These are phyloP conservation scores for Channallabes apus DNA, from an alignment of 2,797 vertebrate genomes.

Conservation along the genomic window DNA sequence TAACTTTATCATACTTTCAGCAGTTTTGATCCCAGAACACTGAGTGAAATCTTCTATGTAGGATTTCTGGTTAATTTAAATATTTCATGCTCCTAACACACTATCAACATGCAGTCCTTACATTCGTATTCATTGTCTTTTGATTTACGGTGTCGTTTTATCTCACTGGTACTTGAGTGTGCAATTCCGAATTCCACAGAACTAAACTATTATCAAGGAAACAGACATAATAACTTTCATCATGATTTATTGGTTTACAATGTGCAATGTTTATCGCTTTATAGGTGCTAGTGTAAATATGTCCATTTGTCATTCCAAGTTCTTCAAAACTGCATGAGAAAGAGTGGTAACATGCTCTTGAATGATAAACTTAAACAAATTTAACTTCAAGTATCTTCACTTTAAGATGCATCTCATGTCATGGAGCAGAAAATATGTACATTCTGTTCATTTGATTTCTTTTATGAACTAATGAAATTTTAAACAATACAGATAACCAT, in stretches of 20 bases:
- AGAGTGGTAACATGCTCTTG: background rate
- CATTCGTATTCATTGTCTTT: background rate
- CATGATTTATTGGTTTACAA: slow-evolving; percentile 2
- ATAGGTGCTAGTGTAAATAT: background rate
- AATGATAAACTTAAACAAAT: background rate
- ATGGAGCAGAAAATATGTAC: background rate
- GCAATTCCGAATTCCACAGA: background rate
- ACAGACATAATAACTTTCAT: background rate
- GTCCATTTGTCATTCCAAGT: background rate
- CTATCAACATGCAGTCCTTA: background rate
- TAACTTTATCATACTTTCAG: background rate
- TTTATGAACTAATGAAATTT: background rate
- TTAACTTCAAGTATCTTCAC: background rate
- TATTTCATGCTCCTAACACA: background rate
- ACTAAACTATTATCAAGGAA: background rate
- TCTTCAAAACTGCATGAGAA: background rate
- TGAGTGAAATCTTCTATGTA: background rate
- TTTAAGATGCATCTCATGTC: background rate
- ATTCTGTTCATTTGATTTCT: background rate
- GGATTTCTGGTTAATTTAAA: background rate
- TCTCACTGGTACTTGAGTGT: background rate
- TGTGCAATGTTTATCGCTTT: background rate
- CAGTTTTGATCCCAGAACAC: background rate
- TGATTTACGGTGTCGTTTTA: background rate
- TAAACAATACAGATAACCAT: background rate